phyloP scores from a whole-genome alignment of 2,113 vertebrate species.

The Carettochelys insculpta region DNA sequence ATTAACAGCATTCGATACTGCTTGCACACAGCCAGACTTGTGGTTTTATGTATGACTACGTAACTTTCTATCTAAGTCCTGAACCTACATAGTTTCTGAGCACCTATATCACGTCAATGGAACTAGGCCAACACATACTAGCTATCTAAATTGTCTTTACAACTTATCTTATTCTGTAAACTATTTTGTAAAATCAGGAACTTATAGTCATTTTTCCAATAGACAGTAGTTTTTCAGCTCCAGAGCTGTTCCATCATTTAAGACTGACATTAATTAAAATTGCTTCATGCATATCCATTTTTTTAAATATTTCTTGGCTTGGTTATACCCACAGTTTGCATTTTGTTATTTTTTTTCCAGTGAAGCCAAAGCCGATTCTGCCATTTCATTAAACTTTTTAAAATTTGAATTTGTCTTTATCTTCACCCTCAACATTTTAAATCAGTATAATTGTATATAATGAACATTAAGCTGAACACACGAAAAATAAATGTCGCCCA shows the following conservation, averaged over 20 bases:
- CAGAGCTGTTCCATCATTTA: neutral
- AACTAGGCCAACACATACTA: neutral
- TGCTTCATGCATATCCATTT: neutral
- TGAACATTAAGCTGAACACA: neutral
- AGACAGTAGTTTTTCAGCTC: neutral
- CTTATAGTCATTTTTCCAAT: neutral
- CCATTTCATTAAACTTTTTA: constrained; percentile 12
- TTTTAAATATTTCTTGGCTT: neutral
- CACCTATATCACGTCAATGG: too few relatives aligned
- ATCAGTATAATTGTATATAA: neutral
- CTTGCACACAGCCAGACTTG: fast-evolving
- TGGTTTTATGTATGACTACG: neutral
- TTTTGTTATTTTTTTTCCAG: neutral
- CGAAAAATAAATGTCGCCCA: constrained; percentile 4
- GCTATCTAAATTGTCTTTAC: neutral
- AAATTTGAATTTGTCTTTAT: neutral
- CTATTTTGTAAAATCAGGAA: neutral
- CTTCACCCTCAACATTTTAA: neutral
- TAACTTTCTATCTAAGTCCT: neutral
- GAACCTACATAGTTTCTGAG: neutral
- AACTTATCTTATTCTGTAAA: neutral
- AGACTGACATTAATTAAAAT: neutral
- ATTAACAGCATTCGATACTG: neutral
- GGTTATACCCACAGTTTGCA: neutral
- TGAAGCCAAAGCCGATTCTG: neutral